Base-by-base conservation (phyloP, 2,797 vertebrate genomes). In the Eulemur albifrons region DNA sequence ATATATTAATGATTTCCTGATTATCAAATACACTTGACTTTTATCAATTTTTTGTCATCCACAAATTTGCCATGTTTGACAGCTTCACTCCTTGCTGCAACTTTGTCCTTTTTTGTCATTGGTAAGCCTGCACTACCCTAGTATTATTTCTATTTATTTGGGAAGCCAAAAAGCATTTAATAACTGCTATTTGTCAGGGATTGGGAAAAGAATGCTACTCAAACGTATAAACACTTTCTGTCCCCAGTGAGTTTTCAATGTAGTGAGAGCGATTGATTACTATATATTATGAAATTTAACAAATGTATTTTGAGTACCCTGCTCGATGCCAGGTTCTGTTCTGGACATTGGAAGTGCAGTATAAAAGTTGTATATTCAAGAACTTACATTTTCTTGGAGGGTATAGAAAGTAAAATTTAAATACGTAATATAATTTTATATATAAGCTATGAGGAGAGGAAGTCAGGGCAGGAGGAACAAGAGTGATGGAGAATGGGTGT, bases 21-120 rank as follows among this genome's bases (percentile, higher is more conserved):
- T 79, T 95, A 82, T 43, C 38, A 93, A 89, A 43, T 85, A 35
- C 2, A 69, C 67, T 97, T 86, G 27, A 54, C 43, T 92, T 77
- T 70, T 63, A 32, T 73, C 23, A 45, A 4, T 35, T 72, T 7
- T 79, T 88, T 88, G 0, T 77, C 10, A n/a, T 50, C 7, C 1
- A 92, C 5, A 32, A 2, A 35, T 63, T 95, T 83, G 45, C 25
- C 65, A 4, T 72, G 75, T 73, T 35, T 63, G 20, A 30, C 65
- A 48, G 11, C 7, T 69, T 85, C 38, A 57, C 5, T 93, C 23
- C 15, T 54, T 89, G 2, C 59, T 63, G 10, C 5, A 54, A 57
- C 12, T 88, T 69, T 79, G 8, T 11, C 43, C 15, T 88, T 72
- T 25, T 63, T 75, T 91, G 50, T 48, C 1, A 25, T 72, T 40